phyloP scores from a whole-genome alignment of 2,797 vertebrate species.

The Notolabrus celidotus region DNA sequence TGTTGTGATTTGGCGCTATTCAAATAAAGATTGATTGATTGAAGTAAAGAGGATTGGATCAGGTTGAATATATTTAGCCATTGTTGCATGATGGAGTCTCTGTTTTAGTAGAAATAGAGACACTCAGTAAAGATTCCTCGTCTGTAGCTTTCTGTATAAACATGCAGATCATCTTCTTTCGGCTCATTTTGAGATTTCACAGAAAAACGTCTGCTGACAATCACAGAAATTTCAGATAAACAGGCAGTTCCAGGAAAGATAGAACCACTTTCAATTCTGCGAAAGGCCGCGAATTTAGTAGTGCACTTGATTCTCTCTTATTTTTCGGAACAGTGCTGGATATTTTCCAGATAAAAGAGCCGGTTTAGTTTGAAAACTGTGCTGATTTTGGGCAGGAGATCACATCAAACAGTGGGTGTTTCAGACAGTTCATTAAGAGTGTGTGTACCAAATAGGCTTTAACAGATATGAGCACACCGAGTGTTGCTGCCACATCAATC shows the following conservation, averaged over 20 bases:
- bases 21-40: too few species aligned
- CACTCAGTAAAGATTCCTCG: not conserved
- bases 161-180: slow-evolving; percentile 1
- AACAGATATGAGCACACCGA: slow-evolving; percentile 12
- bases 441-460: not conserved
- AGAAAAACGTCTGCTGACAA: not conserved
- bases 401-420: not conserved
- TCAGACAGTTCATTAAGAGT: slow-evolving; percentile 25
- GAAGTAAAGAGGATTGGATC: too few species aligned
- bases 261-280: slow-evolving; percentile 12
- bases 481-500: slow-evolving; percentile 40
- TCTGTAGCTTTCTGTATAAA: not conserved
- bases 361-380: slow-evolving; percentile 3
- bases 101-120: not conserved
- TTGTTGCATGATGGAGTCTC: not conserved
- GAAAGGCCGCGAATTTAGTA: slow-evolving; percentile 2
- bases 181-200: slow-evolving; percentile 11
- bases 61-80: not conserved
- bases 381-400: not conserved
- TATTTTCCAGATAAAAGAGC: not conserved
- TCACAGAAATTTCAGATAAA: slow-evolving; percentile 2
- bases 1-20: too few species aligned
- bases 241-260: not conserved
- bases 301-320: slow-evolving; percentile 13
- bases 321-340: slow-evolving; percentile 14